These are phyloP conservation scores for Nerophis ophidion DNA, from an alignment of 2,113 vertebrate genomes.

Conservation along the genomic window DNA sequence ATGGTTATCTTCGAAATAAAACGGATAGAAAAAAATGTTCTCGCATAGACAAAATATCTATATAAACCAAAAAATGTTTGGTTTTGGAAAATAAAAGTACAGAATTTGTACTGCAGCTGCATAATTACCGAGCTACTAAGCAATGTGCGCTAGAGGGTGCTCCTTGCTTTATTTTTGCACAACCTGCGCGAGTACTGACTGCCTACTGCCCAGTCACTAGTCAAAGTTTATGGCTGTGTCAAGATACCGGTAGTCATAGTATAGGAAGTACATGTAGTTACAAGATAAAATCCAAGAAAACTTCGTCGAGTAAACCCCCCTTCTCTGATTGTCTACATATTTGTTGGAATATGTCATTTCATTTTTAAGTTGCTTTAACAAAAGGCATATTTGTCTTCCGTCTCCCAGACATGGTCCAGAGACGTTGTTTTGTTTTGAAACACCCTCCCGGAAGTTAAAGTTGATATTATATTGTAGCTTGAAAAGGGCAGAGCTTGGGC, in stretches of 20 bases:
- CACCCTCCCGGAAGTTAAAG: accelerated
- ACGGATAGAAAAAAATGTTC: too few relatives aligned
- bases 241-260: constrained; percentile 9
- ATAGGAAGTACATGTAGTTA: not conserved
- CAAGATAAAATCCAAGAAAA: not conserved
- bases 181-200: constrained; percentile 8
- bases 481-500: constrained; percentile 48
- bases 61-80: too few relatives aligned
- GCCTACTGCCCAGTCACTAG: constrained; percentile 34
- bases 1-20: too few relatives aligned
- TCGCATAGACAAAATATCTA: too few relatives aligned
- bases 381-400: too few relatives aligned
- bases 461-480: not conserved
- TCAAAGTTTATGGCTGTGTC: constrained; percentile 3
- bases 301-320: too few relatives aligned
- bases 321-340: not conserved
- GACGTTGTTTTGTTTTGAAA: constrained; percentile 41
- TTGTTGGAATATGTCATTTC: not conserved
- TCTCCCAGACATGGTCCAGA: not conserved
- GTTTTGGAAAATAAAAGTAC: too few relatives aligned
- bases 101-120: too few relatives aligned
- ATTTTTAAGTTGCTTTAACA: not conserved
- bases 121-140: too few relatives aligned
- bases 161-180: constrained; percentile 27
- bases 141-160: constrained; percentile 44